These are phyloP conservation scores for Myxocyprinus asiaticus DNA, from an alignment of 2,113 vertebrate genomes.

Conservation along the genomic window DNA sequence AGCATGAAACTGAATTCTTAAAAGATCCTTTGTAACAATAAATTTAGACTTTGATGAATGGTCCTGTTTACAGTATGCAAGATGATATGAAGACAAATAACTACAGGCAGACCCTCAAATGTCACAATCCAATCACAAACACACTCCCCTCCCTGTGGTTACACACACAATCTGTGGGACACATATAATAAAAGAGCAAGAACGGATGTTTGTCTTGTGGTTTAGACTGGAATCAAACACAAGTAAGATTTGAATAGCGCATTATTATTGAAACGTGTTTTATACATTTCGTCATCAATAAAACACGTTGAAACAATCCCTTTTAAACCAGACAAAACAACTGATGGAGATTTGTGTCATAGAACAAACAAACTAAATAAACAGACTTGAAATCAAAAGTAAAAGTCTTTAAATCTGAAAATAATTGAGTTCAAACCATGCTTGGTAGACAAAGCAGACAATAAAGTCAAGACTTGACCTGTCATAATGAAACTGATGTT, in stretches of 20 bases:
- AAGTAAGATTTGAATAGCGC: background rate
- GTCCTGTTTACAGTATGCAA: conserved; percentile 37
- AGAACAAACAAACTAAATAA: background rate
- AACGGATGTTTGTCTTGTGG: background rate
- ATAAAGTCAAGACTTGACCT: background rate
- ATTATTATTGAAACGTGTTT: background rate
- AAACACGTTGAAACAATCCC: background rate
- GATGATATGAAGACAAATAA: conserved; percentile 34
- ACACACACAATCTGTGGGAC: conserved; percentile 21
- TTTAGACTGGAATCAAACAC: background rate
- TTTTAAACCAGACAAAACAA: background rate
- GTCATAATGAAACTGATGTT: conserved; percentile 50
- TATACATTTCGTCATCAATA: background rate
- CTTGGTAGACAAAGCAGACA: background rate
- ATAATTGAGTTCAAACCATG: background rate
- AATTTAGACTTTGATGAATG: background rate
- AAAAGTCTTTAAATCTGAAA: background rate
- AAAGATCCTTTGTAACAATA: background rate
- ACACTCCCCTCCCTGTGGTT: background rate
- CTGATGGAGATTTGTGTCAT: background rate
- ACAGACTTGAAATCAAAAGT: background rate
- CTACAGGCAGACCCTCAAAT: conserved; percentile 8
- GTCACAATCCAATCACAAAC: conserved; percentile 19
- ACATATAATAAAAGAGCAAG: background rate
- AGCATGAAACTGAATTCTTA: background rate